phyloP scores from a whole-genome alignment of 2,797 vertebrate species.

The Sebastes vulpes region DNA sequence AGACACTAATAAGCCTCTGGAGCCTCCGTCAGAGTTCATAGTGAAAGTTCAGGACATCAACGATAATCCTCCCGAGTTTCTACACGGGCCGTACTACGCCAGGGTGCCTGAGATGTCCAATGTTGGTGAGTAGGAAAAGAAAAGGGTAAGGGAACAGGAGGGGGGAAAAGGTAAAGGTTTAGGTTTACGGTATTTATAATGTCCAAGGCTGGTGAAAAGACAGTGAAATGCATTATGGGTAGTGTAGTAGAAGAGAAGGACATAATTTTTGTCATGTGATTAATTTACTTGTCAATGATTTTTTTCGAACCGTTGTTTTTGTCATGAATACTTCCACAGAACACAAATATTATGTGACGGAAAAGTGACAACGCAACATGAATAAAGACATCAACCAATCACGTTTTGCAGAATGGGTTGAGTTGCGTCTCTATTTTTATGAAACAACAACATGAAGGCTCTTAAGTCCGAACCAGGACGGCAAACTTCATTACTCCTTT shows the following conservation, averaged over 20 bases:
- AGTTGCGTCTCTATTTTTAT: too few species aligned
- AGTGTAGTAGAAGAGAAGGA: background rate
- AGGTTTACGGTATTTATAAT: background rate
- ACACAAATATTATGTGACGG: too few species aligned
- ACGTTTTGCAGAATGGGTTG: too few species aligned
- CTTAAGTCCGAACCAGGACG: too few species aligned
- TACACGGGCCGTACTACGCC: conserved; percentile 95
- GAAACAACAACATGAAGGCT: too few species aligned
- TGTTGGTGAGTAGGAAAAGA: conserved; percentile 89
- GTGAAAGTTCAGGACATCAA: conserved; percentile 99
- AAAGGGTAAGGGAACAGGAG: background rate
- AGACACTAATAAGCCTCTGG: conserved; percentile 94
- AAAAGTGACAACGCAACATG: too few species aligned
- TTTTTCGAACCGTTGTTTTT: too few species aligned
- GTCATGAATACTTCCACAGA: too few species aligned
- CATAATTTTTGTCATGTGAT: too few species aligned
- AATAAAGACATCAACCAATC: too few species aligned
- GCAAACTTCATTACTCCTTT: too few species aligned
- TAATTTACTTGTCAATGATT: background rate
- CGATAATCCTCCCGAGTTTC: conserved; percentile 96
- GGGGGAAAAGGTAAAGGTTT: background rate
- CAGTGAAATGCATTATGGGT: background rate
- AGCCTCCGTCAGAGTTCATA: conserved; percentile 97
- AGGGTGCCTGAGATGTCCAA: conserved; percentile 98
- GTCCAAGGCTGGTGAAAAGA: background rate